phyloP scores from a whole-genome alignment of 2,797 vertebrate genomes.

The Sibirionetta formosa region DNA sequence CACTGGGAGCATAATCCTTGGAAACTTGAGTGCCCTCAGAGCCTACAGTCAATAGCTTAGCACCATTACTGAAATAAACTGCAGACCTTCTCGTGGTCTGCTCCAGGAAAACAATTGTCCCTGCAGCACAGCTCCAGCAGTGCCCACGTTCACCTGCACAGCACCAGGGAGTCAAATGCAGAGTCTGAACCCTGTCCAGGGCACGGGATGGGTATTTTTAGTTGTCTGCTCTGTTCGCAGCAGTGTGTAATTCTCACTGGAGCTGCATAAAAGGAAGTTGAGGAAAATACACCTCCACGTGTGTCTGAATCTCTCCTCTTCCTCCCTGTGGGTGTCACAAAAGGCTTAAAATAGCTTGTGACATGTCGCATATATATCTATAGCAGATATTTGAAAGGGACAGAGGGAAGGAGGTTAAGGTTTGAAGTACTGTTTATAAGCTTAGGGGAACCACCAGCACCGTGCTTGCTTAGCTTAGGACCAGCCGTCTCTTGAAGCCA shows the following conservation, averaged over 20 bases:
- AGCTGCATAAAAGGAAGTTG: neutral
- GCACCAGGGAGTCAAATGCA: rapidly evolving
- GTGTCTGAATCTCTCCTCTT: constrained; percentile 19
- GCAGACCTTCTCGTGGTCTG: neutral
- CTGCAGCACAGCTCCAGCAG: neutral
- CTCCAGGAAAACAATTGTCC: neutral
- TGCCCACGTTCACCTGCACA: neutral
- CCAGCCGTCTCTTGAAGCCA: neutral
- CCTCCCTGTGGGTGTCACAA: constrained; percentile 5
- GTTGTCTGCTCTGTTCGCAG: neutral
- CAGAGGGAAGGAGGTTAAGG: neutral
- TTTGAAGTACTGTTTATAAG: neutral
- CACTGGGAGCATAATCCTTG: neutral
- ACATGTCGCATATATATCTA: neutral
- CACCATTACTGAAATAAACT: neutral
- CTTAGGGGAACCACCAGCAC: neutral
- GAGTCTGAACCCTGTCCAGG: neutral
- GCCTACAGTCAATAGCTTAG: neutral
- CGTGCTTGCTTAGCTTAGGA: neutral
- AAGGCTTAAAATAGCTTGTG: constrained; percentile 29
- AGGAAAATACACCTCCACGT: constrained; percentile 17
- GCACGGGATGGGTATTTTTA: neutral
- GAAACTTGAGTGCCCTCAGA: neutral
- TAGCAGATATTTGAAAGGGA: neutral
- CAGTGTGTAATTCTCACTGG: neutral